These are phyloP conservation scores for Himantopus leucocephalus DNA, from an alignment of 2,113 vertebrate species.

Conservation along the genomic window DNA sequence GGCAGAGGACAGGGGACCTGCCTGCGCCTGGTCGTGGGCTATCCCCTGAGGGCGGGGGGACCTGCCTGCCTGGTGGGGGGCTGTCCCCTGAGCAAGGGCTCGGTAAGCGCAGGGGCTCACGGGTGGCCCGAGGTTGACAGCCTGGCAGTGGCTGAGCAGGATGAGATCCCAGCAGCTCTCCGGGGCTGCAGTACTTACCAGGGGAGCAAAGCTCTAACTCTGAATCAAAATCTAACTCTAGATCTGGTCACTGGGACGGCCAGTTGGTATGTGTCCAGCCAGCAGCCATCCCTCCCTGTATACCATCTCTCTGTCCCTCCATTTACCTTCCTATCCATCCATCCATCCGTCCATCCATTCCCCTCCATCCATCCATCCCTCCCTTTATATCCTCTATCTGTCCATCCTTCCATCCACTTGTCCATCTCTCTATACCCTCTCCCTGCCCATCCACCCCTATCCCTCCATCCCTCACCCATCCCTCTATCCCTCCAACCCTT, in stretches of 20 bases:
- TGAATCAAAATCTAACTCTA: not conserved
- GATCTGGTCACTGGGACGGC: not conserved
- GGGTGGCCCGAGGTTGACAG: not conserved
- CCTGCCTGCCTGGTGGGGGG: not conserved
- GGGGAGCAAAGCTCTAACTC: not conserved
- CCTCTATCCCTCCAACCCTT: not conserved
- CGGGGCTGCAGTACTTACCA: not conserved
- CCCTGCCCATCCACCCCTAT: too few relatives aligned
- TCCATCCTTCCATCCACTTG: too few relatives aligned
- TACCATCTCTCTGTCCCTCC: not conserved
- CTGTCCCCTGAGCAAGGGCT: not conserved
- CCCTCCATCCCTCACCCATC: too few relatives aligned
- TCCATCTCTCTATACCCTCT: not conserved
- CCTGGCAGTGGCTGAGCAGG: not conserved
- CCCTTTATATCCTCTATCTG: too few relatives aligned
- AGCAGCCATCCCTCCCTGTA: not conserved
- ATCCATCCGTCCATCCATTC: not conserved
- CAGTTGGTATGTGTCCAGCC: not conserved
- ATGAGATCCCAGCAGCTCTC: not conserved
- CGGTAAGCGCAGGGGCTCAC: fast-evolving
- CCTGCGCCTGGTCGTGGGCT: not conserved
- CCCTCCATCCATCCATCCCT: too few relatives aligned
- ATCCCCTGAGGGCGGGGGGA: not conserved
- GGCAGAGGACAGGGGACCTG: not conserved
- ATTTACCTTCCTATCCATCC: not conserved